Percentiles rank a stretch among this genome's conserved stretches.
Conservation (phyloP, 2,113 vertebrate species). For the Bothrops jararaca region DNA sequence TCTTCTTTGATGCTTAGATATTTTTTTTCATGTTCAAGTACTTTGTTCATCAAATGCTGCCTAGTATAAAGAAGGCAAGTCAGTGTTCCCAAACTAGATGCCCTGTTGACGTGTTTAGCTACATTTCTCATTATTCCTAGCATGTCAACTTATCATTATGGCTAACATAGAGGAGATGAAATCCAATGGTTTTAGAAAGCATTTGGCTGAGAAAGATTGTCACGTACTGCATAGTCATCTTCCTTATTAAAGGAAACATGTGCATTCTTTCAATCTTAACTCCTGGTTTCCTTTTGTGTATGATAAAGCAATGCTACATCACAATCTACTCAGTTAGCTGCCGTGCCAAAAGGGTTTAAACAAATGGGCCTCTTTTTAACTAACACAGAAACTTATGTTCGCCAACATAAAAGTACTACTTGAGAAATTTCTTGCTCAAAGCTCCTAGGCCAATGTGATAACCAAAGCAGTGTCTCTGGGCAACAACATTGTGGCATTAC, state of each 20-base stretch:
- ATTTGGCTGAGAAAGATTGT: background rate
- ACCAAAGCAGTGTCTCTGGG: background rate
- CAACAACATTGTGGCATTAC: background rate
- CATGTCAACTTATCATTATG: background rate
- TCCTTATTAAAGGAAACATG: background rate
- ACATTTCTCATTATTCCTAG: background rate
- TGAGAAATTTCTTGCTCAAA: background rate
- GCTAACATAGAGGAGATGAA: too few relatives aligned
- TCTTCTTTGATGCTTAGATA: background rate
- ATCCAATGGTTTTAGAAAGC: background rate
- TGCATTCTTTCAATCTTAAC: background rate
- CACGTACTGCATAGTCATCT: background rate
- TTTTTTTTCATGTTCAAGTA: background rate
- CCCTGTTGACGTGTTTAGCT: background rate
- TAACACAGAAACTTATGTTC: background rate
- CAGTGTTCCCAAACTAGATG: background rate
- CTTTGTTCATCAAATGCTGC: background rate
- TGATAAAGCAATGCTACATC: background rate
- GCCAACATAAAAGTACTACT: background rate
- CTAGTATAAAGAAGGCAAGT: background rate
- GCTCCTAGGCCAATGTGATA: background rate
- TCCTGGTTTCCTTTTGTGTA: background rate
- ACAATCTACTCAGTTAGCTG: background rate
- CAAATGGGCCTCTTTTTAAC: background rate
- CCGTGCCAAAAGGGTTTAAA: background rate